Conservation (phyloP, 2,113 vertebrate genomes). For the Lepidothrix coronata region DNA sequence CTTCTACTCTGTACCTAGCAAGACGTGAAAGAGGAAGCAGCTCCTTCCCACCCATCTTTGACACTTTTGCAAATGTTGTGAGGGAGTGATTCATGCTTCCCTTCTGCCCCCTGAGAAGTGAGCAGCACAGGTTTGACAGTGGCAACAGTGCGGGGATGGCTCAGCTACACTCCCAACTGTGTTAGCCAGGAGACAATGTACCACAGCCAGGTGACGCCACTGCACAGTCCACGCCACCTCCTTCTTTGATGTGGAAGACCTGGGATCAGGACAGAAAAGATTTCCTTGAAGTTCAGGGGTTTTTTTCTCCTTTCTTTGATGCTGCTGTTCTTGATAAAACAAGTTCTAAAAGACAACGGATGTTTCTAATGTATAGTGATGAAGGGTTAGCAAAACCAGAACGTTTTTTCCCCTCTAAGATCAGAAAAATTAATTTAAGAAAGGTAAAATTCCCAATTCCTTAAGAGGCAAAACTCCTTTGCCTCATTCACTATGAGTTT, state of each 20-base stretch:
- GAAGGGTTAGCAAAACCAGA: background rate
- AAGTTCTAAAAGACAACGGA: background rate
- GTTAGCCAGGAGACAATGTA: accelerated
- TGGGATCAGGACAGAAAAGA: background rate
- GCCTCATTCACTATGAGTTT: background rate
- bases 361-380: background rate
- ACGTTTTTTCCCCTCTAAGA: accelerated
- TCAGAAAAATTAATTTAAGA: background rate
- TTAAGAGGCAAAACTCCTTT: background rate
- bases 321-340: background rate
- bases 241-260: accelerated
- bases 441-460: background rate
- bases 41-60: background rate
- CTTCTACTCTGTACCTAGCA: background rate
- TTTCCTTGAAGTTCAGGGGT: background rate
- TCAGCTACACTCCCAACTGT: accelerated
- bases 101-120: accelerated
- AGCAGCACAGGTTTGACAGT: background rate
- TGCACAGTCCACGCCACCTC: accelerated
- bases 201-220: background rate
- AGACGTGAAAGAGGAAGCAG: background rate
- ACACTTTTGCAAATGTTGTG: accelerated
- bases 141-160: accelerated
- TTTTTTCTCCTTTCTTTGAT: background rate
- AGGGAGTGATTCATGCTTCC: background rate